Evolutionary conservation across 2,888 invertebrate genomes (phyloP).

Genomic region (Pristionchus fissidentatus): DNA sequence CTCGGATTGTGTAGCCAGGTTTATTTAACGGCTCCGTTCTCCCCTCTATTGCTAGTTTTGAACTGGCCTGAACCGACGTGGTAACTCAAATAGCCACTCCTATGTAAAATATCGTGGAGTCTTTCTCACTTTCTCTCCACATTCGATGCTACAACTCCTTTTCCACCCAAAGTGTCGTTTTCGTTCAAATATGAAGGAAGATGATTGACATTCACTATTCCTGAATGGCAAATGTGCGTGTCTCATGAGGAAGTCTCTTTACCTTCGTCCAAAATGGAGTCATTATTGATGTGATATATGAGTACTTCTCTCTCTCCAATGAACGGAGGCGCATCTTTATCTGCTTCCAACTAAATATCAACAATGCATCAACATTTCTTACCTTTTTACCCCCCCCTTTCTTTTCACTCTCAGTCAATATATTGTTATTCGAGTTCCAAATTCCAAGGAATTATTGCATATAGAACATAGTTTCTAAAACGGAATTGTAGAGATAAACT

Average conservation of each 20-base stretch:
- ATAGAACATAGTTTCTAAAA: too few species aligned
- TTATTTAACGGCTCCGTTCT: too few species aligned
- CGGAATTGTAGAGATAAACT: too few species aligned
- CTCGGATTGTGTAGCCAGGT: too few species aligned
- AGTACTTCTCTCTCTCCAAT: background rate
- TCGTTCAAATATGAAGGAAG: background rate
- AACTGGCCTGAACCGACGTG: too few species aligned
- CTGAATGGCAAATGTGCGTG: background rate
- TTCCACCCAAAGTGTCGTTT: background rate
- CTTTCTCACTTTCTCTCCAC: background rate
- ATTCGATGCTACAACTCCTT: background rate
- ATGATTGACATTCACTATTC: background rate
- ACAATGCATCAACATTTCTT: background rate
- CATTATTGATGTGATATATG: background rate
- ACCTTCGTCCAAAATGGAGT: background rate
- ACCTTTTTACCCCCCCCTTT: too few species aligned
- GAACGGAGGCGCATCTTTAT: background rate
- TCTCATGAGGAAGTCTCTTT: background rate
- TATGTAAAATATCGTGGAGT: too few species aligned
- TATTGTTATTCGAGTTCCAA: too few species aligned
- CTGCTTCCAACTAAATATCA: constrained; percentile 16
- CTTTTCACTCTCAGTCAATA: too few species aligned
- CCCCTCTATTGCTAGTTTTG: too few species aligned
- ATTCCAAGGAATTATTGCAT: too few species aligned
- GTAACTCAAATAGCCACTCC: too few species aligned